A percentile compares a stretch with the other conserved stretches of the same genome.
phyloP scores from a whole-genome alignment of 2,888 invertebrate genomes.

The Caenorhabditis becei region DNA sequence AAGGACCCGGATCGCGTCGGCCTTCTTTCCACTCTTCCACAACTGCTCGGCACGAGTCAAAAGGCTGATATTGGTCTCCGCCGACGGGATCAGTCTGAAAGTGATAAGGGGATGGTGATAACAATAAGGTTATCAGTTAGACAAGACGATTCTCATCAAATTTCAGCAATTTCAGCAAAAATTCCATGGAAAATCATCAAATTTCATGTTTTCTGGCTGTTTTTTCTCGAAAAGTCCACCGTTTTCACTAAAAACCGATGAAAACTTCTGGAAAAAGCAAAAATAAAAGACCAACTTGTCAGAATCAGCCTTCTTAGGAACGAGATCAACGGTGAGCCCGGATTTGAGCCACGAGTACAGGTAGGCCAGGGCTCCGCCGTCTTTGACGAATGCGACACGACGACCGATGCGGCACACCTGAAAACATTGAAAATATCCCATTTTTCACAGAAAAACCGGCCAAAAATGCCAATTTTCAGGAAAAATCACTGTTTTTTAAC shows the following conservation, averaged over 20 bases:
- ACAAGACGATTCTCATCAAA: no score
- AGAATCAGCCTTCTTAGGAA: conserved; percentile 18
- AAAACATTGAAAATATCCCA: not conserved
- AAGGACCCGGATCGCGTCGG: conserved; percentile 65
- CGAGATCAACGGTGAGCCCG: conserved; percentile 46
- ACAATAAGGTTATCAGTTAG: not conserved
- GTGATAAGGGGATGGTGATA: not conserved
- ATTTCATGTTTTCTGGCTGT: no score
- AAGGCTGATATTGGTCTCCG: conserved; percentile 56
- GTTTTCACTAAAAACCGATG: no score
- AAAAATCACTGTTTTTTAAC: no score
- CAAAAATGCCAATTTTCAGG: no score
- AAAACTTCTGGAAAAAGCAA: no score
- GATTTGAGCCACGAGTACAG: conserved; percentile 63
- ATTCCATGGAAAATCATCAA: no score
- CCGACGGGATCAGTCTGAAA: conserved; percentile 14
- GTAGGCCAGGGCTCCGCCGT: conserved; percentile 61
- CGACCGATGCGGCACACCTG: conserved; percentile 62
- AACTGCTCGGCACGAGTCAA: conserved; percentile 62
- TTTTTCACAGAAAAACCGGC: no score
- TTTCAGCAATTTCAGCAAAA: no score
- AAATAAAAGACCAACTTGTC: conserved; percentile 43
- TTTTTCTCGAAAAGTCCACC: no score
- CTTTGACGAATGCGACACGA: conserved; percentile 60
- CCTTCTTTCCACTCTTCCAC: conserved; percentile 56